phyloP scores from a whole-genome alignment of 2,113 vertebrate genomes.

The Oceanodroma tethys region DNA sequence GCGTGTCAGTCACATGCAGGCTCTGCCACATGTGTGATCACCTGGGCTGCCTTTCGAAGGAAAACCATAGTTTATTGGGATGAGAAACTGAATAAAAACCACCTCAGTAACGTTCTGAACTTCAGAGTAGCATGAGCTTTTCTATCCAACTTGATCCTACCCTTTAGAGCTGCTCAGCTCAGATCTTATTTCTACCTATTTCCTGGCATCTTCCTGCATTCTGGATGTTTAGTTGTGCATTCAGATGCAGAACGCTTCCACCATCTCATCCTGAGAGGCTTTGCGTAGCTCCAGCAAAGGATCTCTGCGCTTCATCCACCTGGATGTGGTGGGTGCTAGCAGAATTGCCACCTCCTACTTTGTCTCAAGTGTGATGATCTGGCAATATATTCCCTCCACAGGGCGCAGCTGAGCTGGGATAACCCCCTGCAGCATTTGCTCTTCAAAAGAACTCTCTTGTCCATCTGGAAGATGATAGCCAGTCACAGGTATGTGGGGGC shows the following conservation, averaged over 20 bases:
- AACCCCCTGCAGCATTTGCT: constrained; percentile 49
- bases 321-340: background rate
- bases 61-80: fast-evolving
- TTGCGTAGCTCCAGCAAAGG: background rate
- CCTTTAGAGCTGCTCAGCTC: background rate
- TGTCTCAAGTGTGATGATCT: background rate
- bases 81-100: background rate
- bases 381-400: background rate
- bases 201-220: background rate
- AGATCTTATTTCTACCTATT: background rate
- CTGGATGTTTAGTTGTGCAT: background rate
- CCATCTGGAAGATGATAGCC: constrained; percentile 79
- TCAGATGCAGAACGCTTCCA: background rate
- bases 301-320: background rate
- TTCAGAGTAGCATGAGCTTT: background rate
- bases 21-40: background rate
- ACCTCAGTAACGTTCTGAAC: background rate
- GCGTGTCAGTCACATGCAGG: background rate
- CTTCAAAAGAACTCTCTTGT: constrained; percentile 75
- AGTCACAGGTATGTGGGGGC: constrained; percentile 71
- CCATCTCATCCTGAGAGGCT: background rate
- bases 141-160: background rate
- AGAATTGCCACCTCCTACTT: background rate
- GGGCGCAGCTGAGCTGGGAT: constrained; percentile 46
- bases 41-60: background rate